Evolutionary conservation across 2,888 invertebrate genomes (phyloP).

Genomic region (Nemoura dubitans): DNA sequence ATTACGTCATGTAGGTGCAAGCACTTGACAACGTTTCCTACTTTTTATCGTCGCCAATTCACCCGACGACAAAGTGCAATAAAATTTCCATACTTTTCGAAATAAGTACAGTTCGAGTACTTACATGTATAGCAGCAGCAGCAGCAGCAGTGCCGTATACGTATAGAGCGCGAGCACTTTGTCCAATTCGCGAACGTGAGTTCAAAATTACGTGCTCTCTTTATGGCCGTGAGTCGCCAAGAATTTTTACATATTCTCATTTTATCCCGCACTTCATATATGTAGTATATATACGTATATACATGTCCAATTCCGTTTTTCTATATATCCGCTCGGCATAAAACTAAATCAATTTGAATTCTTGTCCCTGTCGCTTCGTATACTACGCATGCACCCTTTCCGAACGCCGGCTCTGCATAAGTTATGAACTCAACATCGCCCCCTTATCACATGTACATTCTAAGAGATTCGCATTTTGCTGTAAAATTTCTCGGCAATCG

Average conservation of each 20-base stretch:
- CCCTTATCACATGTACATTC: no score
- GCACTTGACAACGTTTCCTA: neutral
- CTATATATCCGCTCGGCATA: neutral
- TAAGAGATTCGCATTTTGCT: no score
- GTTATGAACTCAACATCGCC: neutral
- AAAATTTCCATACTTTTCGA: neutral
- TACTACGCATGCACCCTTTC: neutral
- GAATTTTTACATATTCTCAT: conserved; percentile 3
- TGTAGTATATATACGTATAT: neutral
- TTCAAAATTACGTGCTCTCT: neutral
- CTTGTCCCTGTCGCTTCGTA: neutral
- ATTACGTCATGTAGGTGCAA: neutral
- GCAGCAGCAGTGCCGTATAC: no score
- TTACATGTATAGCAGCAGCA: no score
- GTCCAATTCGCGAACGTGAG: neutral
- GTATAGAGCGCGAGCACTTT: no score
- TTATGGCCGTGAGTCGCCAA: neutral
- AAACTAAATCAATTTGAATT: neutral
- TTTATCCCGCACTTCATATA: neutral
- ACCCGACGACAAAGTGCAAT: neutral
- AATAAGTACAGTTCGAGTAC: neutral
- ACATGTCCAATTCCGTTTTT: neutral
- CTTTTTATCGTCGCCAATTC: neutral
- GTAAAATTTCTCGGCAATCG: no score
- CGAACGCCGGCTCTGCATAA: no score